Base-by-base conservation (phyloP, 2,888 invertebrate species). In the Fragum whitleyi region DNA sequence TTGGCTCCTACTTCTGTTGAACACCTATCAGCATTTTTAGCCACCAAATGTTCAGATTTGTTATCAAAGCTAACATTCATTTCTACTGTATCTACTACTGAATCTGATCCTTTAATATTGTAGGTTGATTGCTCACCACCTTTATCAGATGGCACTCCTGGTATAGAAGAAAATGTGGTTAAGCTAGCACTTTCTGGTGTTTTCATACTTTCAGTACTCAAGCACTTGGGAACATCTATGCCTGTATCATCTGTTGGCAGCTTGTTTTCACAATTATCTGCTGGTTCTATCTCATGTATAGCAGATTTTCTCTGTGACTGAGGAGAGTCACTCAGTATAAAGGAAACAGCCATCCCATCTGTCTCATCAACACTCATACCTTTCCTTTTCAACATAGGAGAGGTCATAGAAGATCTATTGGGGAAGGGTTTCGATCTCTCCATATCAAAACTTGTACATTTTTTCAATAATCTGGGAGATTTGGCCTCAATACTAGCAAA, bases 371-470 rank as follows among this genome's bases (percentile, higher is more conserved):
- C 42, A 59, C 83, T 79, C 9, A 29, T 32, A 23, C 62, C 59
- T 68, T 83, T 85, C 21, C 78, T 62, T 23, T 76, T 39, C 28
- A 74, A 53, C 55, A 67, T 74, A 5, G 85, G 85, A 9, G 82
- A 83, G 26, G 72, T 81, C 59, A 83, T 77, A 9, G 62, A 68
- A 11, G 85, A 78, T 57, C 85, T 73, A 23, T 69, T 32, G n/a
- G 85, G 85, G 75, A 85, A 85, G 19, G 85, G 85, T 57, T 73
- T 82, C 21, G 82, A 79, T 67, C 85, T 77, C 74, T 85, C 85
- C n/a, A 73, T 67, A 53, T 85, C 85, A 77, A 85, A 85, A 70
- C 81, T 85, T 21, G 85, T 80, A 57, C 85, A 85, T 61, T 85
- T 85, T 19, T 74, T 62, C 55, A 85, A 62, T n/a, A 85, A 61